Evolutionary conservation across 1,140 invertebrate species (phyloP).

Genomic region (Spodoptera litura): DNA sequence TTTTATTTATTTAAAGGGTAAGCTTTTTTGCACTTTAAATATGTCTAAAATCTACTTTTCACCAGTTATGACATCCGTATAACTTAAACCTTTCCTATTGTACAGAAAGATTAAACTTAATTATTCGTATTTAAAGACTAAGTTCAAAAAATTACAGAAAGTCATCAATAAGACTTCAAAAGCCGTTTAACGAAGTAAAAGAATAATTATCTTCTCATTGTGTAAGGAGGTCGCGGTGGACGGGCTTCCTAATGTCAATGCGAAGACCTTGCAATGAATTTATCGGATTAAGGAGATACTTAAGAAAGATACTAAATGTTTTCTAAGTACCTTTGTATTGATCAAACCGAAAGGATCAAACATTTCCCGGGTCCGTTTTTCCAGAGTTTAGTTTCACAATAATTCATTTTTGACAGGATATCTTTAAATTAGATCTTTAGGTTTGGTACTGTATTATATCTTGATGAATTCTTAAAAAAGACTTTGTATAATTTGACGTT

Average conservation of each 20-base stretch:
- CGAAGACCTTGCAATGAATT: conserved; percentile 28
- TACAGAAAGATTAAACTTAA: no score
- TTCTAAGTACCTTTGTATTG: background rate
- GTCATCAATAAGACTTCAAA: background rate
- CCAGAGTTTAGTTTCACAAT: background rate
- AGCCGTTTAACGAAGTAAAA: conserved; percentile 23
- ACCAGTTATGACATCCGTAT: no score
- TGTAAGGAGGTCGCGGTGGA: background rate
- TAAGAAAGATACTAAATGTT: conserved; percentile 11
- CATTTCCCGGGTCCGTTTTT: background rate
- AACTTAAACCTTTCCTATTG: no score
- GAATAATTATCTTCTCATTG: conserved; percentile 31
- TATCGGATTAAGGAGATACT: conserved; percentile 22
- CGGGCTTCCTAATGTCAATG: conserved; percentile 34
- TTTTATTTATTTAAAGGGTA: no score
- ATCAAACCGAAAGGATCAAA: background rate
- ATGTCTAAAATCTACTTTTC: no score
- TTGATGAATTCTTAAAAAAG: no score
- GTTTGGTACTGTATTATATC: no score
- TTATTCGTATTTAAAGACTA: no score
- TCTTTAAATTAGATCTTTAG: no score
- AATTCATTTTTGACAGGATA: no score
- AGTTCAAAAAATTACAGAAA: background rate
- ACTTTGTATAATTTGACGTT: no score
- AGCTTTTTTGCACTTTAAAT: no score